phyloP scores from a whole-genome alignment of 2,888 invertebrate genomes.

The Dasysyrphus albostriatus region DNA sequence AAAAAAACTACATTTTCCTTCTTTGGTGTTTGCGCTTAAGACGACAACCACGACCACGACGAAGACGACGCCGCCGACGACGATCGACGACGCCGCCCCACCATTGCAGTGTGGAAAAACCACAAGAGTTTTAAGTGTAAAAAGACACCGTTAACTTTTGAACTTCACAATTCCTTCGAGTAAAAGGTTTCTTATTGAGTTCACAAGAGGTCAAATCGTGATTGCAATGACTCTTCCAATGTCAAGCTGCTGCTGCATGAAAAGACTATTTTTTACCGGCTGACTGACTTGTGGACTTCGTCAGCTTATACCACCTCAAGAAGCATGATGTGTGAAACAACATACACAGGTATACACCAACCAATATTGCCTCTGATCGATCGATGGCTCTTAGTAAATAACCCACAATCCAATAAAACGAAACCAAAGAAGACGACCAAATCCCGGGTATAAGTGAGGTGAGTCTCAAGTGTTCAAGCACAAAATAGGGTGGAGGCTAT shows the following conservation, averaged over 20 bases:
- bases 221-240: constrained; percentile 63
- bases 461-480: background rate
- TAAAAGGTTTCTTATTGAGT: constrained; percentile 44
- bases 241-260: constrained; percentile 52
- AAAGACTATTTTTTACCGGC: constrained; percentile 14
- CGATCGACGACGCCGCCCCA: background rate
- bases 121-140: constrained; percentile 13
- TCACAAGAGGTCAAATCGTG: constrained; percentile 62
- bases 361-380: constrained; percentile 19
- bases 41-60: background rate
- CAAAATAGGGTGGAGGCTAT: background rate
- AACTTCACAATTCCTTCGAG: constrained; percentile 10
- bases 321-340: constrained; percentile 19
- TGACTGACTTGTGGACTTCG: constrained; percentile 37
- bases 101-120: background rate
- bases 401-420: constrained; percentile 36
- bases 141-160: constrained; percentile 12
- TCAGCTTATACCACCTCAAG: background rate
- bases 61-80: background rate
- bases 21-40: background rate
- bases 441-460: background rate
- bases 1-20: background rate
- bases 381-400: constrained; percentile 39
- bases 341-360: background rate
- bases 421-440: constrained; percentile 28